Base-by-base conservation (phyloP, 2,113 vertebrate genomes). In the Acrocephalus arundinaceus region DNA sequence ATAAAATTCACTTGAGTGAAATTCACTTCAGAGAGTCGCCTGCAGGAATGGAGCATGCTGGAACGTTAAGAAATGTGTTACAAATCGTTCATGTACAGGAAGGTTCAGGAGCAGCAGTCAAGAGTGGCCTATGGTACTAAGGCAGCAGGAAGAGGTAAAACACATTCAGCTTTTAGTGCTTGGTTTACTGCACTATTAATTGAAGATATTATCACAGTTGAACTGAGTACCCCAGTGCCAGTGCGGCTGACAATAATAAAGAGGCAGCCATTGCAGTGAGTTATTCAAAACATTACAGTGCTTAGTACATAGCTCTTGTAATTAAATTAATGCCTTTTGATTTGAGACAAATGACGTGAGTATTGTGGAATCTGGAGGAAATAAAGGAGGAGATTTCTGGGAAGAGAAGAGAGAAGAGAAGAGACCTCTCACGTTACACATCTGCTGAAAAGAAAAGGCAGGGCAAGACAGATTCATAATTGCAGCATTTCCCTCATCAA, bases 11-110 rank as follows among this genome's bases (percentile, higher is more conserved):
- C 48, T 58, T 74, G 71, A 90, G 55, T 91, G 80, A 96, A 95
- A 92, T 95, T 91, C 68, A 85, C 82, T 96, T 96, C 58, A 87
- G 85, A 95, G 70, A 96, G 75, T 83, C 23, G 65, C 86, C 71
- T 92, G 65, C 72, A 93, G 95, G 85, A 94, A 90, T 4, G 21
- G 63, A 92, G 78, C 72, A 52, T 58, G 46, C 63, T 85, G 51
- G 65, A 91, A 92, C 37, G 25, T 75, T 94, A 87, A 93, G 83
- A 73, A 83, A 87, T 35, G 43, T 33, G 59, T 79, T 96, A 62
- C 51, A 88, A 78, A 76, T 86, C 1, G 8, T 70, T 94, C 83
- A 37, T 63, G 9, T 68, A 74, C 28, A 31, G 28, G 39, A 43
- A 63, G 62, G 67, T 85, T 84, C 52, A 93, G 70, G 58, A 65